phyloP scores from a whole-genome alignment of 2,113 vertebrate genomes.

The Australoheros scitulus region DNA sequence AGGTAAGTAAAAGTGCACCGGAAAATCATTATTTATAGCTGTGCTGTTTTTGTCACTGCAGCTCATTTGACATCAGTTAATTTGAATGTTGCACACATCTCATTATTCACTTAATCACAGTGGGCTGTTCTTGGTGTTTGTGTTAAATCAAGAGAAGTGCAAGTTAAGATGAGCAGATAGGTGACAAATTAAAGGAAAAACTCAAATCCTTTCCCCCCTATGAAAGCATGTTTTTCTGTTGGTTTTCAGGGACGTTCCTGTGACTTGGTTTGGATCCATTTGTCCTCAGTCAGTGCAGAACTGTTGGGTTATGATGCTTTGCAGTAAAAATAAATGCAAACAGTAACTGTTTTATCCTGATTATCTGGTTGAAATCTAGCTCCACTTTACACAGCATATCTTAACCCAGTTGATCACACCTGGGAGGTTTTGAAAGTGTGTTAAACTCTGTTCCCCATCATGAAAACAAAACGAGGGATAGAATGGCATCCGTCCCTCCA shows the following conservation, averaged over 20 bases:
- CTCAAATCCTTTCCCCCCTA: accelerated
- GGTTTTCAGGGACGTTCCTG: not conserved
- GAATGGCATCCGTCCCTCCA: no score
- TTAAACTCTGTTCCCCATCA: no score
- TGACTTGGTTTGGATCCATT: not conserved
- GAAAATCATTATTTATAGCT: not conserved
- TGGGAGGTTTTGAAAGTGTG: no score
- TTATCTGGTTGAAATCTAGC: no score
- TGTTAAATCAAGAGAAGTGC: not conserved
- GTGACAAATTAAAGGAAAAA: not conserved
- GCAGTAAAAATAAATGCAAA: no score
- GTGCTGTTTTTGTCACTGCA: not conserved
- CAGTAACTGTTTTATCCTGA: no score
- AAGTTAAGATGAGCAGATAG: not conserved
- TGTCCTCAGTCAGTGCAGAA: not conserved
- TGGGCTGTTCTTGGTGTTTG: accelerated
- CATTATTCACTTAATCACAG: not conserved
- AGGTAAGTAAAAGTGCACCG: not conserved
- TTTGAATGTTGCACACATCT: not conserved
- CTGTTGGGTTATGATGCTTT: not conserved
- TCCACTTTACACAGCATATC: no score
- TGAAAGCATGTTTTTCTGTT: not conserved
- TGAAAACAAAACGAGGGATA: no score
- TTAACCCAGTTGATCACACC: no score
- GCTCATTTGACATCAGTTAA: not conserved